Evolutionary conservation across 2,113 vertebrate genomes (phyloP), one percentile per base, ranked within the genome.

Genomic region (Delphinus delphis): DNA sequence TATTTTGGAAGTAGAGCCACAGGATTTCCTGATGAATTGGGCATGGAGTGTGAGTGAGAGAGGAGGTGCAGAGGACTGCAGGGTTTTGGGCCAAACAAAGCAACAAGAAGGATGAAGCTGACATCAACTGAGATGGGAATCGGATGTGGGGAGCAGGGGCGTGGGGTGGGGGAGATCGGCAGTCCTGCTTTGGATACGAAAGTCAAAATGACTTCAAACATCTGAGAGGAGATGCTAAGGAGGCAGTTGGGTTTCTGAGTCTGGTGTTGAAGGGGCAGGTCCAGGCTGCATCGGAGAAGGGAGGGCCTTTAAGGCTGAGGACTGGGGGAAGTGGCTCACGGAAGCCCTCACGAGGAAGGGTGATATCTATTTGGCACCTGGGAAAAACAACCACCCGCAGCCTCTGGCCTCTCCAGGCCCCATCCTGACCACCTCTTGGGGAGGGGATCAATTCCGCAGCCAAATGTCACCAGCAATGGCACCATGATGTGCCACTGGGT

Each of bases 1-100:
- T 50, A 0, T 55, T 53, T 21, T 63, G 93, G 73, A 63, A 31
- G 81, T 5, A 44, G 23, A 85, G 47, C 6, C 1, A 20, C 79
- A 28, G 81, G 47, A 90, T 68, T 92, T 92, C 79, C 83, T 70
- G 92, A 31, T 38, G 80, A 63, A 9, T 2, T 13, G 83, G 87
- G 47, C 0, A 5, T 83, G 83, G 84, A n/a, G 58, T 1, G 14
- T 6, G 87, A 90, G 63, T 8, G 23, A 81, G 62, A 53, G 41
- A n/a, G 53, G 81, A 70, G 28, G 26, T 31, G 10, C 47, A 18
- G 85, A 80, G 13, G 73, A 81, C 90, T 13, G 0, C 13, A 23
- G 62, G 79, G 18, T 18, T 90, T 84, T 60, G 41, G 44, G 87
- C 77, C n/a, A 31, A 85, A 79, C 25, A 38, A 71, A 84, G 63